A percentile compares a stretch with the other conserved stretches of the same genome.
Evolutionary conservation across 2,113 vertebrate genomes (phyloP).

Genomic region (Motacilla alba): DNA sequence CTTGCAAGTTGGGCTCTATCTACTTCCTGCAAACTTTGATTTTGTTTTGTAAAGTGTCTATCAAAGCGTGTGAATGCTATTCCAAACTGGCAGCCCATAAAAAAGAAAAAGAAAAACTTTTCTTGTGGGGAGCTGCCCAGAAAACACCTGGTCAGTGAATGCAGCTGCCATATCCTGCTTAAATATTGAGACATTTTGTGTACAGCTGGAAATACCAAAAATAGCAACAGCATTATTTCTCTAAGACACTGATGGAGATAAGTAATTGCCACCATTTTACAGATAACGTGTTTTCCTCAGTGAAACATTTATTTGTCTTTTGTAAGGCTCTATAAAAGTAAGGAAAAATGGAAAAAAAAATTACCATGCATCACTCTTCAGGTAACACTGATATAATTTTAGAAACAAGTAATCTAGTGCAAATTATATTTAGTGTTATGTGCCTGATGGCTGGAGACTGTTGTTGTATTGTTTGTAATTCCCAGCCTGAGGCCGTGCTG

Average conservation of each 20-base stretch:
- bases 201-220: not conserved
- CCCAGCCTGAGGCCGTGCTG: not conserved
- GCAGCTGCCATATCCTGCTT: not conserved
- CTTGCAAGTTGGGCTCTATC: not conserved
- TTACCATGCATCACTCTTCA: not conserved
- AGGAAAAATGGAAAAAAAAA: not conserved
- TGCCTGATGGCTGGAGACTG: not conserved
- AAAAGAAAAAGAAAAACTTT: not conserved
- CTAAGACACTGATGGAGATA: not conserved
- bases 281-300: not conserved
- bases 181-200: not conserved
- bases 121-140: not conserved
- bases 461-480: conserved; percentile 4
- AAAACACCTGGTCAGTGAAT: not conserved
- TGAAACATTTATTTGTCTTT: not conserved
- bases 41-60: not conserved
- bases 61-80: not conserved
- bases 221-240: not conserved
- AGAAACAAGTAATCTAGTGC: not conserved
- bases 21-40: not conserved
- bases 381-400: not conserved
- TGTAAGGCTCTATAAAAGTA: not conserved
- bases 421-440: not conserved
- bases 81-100: not conserved
- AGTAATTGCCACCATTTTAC: not conserved